A percentile compares a stretch with the other conserved stretches of the same genome.
These are phyloP conservation scores for Molanna angustata DNA, from an alignment of 2,888 invertebrate species.

Conservation along the genomic window DNA sequence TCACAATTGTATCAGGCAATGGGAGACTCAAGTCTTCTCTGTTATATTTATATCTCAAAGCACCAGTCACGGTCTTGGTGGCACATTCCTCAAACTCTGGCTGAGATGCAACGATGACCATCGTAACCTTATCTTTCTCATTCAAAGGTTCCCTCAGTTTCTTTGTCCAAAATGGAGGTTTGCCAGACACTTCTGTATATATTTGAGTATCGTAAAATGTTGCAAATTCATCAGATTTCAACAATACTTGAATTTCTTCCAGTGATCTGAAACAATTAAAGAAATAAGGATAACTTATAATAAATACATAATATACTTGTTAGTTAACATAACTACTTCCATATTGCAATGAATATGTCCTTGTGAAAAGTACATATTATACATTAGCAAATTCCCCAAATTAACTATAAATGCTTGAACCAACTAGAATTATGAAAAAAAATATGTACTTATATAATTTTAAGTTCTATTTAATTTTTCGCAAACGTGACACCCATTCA, in stretches of 20 bases:
- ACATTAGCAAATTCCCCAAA: too few species aligned
- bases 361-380: too few species aligned
- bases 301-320: too few species aligned
- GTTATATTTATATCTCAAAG: constrained; percentile 17
- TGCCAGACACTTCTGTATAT: constrained; percentile 3
- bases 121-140: constrained; percentile 1
- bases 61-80: constrained; percentile 4
- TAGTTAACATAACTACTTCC: too few species aligned
- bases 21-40: constrained; percentile 12
- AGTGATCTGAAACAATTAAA: constrained; percentile 23
- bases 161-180: constrained; percentile 24
- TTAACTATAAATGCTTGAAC: too few species aligned
- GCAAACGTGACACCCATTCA: too few species aligned
- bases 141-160: constrained; percentile 8
- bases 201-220: constrained; percentile 16
- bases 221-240: constrained; percentile 14
- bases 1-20: constrained; percentile 13
- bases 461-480: too few species aligned
- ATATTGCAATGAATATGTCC: too few species aligned
- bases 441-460: too few species aligned
- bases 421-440: too few species aligned
- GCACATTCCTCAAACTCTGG: constrained; percentile 19
- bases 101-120: too few species aligned
- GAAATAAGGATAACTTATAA: too few species aligned
- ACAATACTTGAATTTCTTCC: constrained; percentile 20